Percentiles rank a stretch among this genome's conserved stretches.
phyloP scores from a whole-genome alignment of 1,140 invertebrate species.

The Sycophaga agraensis region DNA sequence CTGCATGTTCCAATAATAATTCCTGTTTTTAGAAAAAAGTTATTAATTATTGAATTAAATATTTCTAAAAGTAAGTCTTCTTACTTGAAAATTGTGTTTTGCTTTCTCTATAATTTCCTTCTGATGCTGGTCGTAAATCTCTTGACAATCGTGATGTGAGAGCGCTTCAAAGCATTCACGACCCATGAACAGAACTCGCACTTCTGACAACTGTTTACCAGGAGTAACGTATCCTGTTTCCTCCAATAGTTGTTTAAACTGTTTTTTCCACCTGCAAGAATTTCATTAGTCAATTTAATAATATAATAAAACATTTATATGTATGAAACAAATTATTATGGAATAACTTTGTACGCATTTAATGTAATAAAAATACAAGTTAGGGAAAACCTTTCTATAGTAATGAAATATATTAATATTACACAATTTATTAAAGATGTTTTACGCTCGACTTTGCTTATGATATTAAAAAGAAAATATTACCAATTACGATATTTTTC shows the following conservation, averaged over 20 bases:
- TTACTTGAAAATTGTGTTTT: constrained; percentile 85
- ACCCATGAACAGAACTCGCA: constrained; percentile 91
- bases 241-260: constrained; percentile 91
- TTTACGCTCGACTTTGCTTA: no score
- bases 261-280: constrained; percentile 76
- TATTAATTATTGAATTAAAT: neutral
- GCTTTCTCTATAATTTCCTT: constrained; percentile 87
- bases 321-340: no score
- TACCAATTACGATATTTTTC: no score
- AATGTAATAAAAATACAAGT: no score
- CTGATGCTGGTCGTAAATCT: constrained; percentile 95
- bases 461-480: no score
- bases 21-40: constrained; percentile 64
- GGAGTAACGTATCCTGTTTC: constrained; percentile 93
- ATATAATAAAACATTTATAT: no score
- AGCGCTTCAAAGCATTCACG: constrained; percentile 92
- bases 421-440: no score
- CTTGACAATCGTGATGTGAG: constrained; percentile 84
- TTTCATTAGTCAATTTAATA: no score
- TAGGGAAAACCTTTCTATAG: no score
- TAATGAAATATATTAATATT: no score
- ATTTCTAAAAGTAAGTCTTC: neutral
- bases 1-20: constrained; percentile 88
- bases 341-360: no score
- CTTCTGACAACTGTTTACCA: constrained; percentile 89